Conservation (phyloP, 1,140 invertebrate genomes). For the Calephelis virginiensis region DNA sequence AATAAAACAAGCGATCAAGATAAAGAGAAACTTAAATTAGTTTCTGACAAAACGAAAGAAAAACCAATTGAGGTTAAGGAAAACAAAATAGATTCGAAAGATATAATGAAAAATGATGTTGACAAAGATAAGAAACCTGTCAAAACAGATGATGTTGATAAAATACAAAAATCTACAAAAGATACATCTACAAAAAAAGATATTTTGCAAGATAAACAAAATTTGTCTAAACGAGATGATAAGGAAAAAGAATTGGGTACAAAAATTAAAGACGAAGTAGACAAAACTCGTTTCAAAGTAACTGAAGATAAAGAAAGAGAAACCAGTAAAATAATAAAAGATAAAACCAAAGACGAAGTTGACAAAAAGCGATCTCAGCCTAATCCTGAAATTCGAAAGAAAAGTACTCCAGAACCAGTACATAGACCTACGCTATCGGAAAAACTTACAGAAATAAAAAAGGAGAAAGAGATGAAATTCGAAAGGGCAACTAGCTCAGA, state of each 20-base stretch:
- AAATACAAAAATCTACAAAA: slow-evolving; percentile 15
- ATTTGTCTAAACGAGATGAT: neutral
- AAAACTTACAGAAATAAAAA: slow-evolving; percentile 8
- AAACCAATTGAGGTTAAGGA: neutral
- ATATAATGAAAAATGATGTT: slow-evolving; percentile 9
- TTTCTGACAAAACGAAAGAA: neutral
- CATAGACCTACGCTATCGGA: neutral
- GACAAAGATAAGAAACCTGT: slow-evolving; percentile 18
- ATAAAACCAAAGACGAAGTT: neutral
- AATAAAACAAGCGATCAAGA: slow-evolving; percentile 14
- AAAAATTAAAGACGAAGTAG: neutral
- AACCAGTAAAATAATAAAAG: neutral
- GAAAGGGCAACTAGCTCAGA: slow-evolving; percentile 23
- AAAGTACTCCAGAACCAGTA: neutral
- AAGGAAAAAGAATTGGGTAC: slow-evolving; percentile 22
- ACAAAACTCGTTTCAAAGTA: neutral
- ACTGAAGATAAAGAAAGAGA: neutral
- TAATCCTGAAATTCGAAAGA: neutral
- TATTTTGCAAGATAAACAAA: slow-evolving; percentile 17
- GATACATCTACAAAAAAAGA: slow-evolving; percentile 16
- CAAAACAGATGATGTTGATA: slow-evolving; percentile 17
- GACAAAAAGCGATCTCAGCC: neutral
- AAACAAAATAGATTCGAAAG: slow-evolving; percentile 20
- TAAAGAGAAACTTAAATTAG: slow-evolving; percentile 5
- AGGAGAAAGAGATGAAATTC: slow-evolving; percentile 16